Base-by-base conservation (phyloP, 2,113 vertebrate species). In the Centropristis striata region DNA sequence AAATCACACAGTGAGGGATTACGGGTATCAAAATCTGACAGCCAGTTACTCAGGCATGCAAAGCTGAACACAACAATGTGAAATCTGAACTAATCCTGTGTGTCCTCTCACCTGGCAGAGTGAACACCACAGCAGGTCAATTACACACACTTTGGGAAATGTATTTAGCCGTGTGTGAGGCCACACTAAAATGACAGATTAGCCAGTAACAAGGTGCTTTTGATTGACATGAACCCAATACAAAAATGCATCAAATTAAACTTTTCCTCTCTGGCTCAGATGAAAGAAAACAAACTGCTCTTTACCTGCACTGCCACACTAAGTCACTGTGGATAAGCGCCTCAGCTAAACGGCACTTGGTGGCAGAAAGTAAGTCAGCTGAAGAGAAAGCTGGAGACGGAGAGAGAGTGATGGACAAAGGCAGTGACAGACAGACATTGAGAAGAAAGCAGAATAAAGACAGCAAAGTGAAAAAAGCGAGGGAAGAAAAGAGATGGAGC, bases 191-290 rank as follows among this genome's bases (percentile, higher is more conserved):
- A 21, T 53, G 25, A 44, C 13, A 55, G 44, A 65, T 1, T 16
- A 15, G 18, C 16, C 25, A 10, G 10, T 25, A 50, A 49, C 4
- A 4, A 18, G n/a, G 1, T 2, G 25, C 4, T 4, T 36, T 10
- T 71, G 20, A 21, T 25, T 16, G 10, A 71, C 49, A 71, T 11
- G 5, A 75, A 20, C 13, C 53, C 8, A 71, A 78, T 69, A 20
- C 71, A 57, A 14, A 70, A 55, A 70, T 23, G 18, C 69, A 54
- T 49, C 46, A 36, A 54, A 51, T 63, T 2, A 20, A 71, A 67
- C 55, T 20, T 61, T 61, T 28, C 47, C 23, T 8, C 36, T 8
- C 0, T 6, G 64, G 2, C 46, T 42, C 39, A 27, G 54, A 58
- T 58, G 6, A 72, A 42, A 72, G 49, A 58, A 63, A 58, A 46